Evolutionary conservation across 2,797 vertebrate species (phyloP), one percentile per base, ranked within the genome.

Genomic region (Erethizon dorsatum): DNA sequence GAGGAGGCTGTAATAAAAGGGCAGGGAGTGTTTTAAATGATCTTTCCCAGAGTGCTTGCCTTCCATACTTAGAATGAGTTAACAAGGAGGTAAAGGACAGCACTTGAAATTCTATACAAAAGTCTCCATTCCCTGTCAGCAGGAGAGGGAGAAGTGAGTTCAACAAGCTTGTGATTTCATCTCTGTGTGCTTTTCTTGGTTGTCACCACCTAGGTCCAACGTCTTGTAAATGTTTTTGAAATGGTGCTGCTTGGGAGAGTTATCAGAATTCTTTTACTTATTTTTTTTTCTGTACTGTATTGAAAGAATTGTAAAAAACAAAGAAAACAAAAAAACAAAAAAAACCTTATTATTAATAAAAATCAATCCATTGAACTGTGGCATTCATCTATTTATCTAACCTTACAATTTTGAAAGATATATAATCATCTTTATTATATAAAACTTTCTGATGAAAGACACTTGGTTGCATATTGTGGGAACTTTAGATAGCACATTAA

Each of bases 11-110:
- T 20, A 37, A 33, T 37, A 78, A 96, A 90, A 88, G 82, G 73
- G 41, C 47, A 92, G 37, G 75, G 79, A 37, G 69, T 61, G 82
- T 91, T 95, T 90, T 69, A 83, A 90, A 50, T 71, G 82, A 85
- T 94, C 90, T 56, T 93, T 47, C 73, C 2, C 17, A 79, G 90
- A 41, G 90, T 14, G 78, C 90, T 88, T 65, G 73, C 57, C 90
- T 96, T 94, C 90, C 88, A 11, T 15, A 57, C 79, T 56, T 65
- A 92, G 92, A 88, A 69, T 50, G 50, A 88, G 92, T 97, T 98
- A 97, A 97, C 95, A 95, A 95, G 95, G 65, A 47, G 61, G 65
- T 75, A 63, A 90, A 92, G 92, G 85, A 82, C 31, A 63, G 31
- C 73, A 31, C 90, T 94, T 83, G 95, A 85, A 86, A 90, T 95